Evolutionary conservation across 2,797 vertebrate species (phyloP), one percentile per base, ranked within the genome.

Genomic region (Protonibea diacanthus): DNA sequence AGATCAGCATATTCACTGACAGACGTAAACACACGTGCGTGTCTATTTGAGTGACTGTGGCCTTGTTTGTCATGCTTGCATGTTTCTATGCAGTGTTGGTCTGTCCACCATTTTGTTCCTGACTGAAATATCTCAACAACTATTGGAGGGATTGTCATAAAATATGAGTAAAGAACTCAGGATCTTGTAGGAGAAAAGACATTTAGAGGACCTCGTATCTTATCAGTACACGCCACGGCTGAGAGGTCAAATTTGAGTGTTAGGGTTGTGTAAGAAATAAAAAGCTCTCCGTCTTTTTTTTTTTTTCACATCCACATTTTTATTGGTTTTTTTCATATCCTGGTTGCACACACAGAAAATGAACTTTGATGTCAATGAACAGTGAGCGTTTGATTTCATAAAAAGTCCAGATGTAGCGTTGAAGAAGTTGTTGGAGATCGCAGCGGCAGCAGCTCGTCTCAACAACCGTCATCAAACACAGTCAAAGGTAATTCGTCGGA

Each of bases 321-420:
- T 91, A 74, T 88, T 85, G 6, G 74, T 61, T 74, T 49, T 83
- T 85, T 89, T 89, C 79, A 93, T 89, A 82, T 86, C 79, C 80
- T 89, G 88, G 78, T 92, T 91, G 86, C 83, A 94, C 91, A 94
- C 89, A 94, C 86, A 90, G 81, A 91, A 91, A 91, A 92, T 93
- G 68, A 83, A 85, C 64, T 76, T 78, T 76, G 78, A 91, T 76
- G 74, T 87, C 78, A 84, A 92, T 86, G 69, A 91, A 89, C 85
- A 90, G 86, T 80, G 82, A 91, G 89, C 70, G 73, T 82, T 86
- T 56, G 33, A 76, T 76, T 83, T 85, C 64, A 89, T 80, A 77
- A 86, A 86, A 89, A 83, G 72, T 90, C 78, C 68, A 74, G 86
- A 87, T 74, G 76, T 86, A 61, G 74, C 73, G 63, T 84, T 88